Evolutionary conservation across 53 echinoderm and acorn worm genomes (phyloP).

Genomic region (Mesocentrotus franciscanus): DNA sequence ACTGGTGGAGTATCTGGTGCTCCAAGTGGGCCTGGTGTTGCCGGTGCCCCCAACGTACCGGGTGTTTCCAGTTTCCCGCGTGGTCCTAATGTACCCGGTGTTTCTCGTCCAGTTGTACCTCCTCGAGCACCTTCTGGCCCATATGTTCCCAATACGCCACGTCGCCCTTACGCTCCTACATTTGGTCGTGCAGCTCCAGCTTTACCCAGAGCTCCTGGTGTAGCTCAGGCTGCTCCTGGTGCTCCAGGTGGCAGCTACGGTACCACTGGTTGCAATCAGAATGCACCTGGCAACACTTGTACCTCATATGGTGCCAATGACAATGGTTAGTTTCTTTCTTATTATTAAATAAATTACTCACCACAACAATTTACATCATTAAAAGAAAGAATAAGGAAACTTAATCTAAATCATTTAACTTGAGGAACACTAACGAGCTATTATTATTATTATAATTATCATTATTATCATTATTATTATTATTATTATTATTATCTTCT

Average conservation of each 20-base stretch:
- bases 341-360: too few relatives aligned
- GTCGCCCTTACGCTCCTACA: constrained; percentile 21
- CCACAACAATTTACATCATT: too few relatives aligned
- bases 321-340: neutral
- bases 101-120: neutral
- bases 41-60: neutral
- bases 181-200: constrained; percentile 38
- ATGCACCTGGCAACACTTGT: neutral
- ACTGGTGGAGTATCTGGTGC: neutral
- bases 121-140: neutral
- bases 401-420: neutral
- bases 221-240: neutral
- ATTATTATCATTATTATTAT: too few relatives aligned
- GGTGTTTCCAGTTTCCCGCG: neutral
- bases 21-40: neutral
- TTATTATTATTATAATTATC: too few relatives aligned
- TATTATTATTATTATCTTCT: too few relatives aligned
- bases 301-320: neutral
- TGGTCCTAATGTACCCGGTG: neutral
- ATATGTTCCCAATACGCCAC: constrained; percentile 4
- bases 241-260: neutral
- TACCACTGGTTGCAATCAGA: neutral
- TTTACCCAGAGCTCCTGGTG: constrained; percentile 21
- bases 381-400: too few relatives aligned
- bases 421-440: neutral